These are phyloP conservation scores for Chrysogorgia sp. DNA, from an alignment of 92 coral and sea anemone genomes.

Conservation along the genomic window DNA sequence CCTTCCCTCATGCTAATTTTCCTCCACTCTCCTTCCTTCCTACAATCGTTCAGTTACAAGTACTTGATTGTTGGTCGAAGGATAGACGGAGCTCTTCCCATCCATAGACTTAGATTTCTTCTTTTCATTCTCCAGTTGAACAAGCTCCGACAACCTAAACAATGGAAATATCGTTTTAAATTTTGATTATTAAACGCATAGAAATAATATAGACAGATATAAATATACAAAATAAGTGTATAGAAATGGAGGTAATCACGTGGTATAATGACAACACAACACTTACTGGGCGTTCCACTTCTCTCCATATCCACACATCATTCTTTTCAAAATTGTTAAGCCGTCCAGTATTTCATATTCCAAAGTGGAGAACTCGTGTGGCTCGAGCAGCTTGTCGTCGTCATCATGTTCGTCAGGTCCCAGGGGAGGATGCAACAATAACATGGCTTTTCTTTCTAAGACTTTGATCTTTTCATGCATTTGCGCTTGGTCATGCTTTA, in stretches of 20 bases:
- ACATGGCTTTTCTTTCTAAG: slow-evolving; percentile 82
- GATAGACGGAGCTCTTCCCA: background rate
- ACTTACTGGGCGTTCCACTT: slow-evolving; percentile 82
- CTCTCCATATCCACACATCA: slow-evolving; percentile 82
- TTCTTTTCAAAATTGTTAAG: slow-evolving; percentile 83
- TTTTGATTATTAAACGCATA: no score
- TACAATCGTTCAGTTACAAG: background rate
- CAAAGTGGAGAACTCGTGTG: slow-evolving; percentile 75
- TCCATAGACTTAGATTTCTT: slow-evolving; percentile 28
- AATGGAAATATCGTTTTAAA: background rate
- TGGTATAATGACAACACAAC: background rate
- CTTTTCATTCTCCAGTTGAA: slow-evolving; percentile 74
- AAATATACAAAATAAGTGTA: no score
- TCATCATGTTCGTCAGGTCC: slow-evolving; percentile 4
- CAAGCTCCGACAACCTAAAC: slow-evolving; percentile 73
- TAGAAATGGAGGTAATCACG: no score
- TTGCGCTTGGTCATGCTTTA: slow-evolving; percentile 67
- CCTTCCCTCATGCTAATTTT: no score
- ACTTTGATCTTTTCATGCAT: slow-evolving; percentile 76
- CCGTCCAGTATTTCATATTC: slow-evolving; percentile 96
- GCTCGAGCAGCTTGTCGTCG: slow-evolving; percentile 47
- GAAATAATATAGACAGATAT: no score
- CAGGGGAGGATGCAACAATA: slow-evolving; percentile 58
- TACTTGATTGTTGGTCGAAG: background rate
- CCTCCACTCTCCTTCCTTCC: no score